Evolutionary conservation across 2,888 invertebrate species (phyloP).

Genomic region (Nipponacmea schrenckii): DNA sequence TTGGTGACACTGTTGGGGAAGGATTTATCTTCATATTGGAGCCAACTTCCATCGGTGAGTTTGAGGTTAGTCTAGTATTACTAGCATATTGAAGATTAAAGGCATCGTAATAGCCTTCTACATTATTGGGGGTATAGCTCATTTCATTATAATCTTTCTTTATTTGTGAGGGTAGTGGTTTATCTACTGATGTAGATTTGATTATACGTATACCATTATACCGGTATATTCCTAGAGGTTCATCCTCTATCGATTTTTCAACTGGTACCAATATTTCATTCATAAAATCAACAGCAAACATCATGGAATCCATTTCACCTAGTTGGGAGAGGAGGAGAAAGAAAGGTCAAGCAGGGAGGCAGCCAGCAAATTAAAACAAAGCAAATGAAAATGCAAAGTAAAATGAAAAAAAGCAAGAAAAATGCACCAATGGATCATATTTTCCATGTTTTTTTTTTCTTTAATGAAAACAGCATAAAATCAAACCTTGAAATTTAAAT

Average conservation of each 20-base stretch:
- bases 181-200: neutral
- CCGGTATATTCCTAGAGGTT: neutral
- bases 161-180: neutral
- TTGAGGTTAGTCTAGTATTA: neutral
- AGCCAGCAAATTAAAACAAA: conserved; percentile 6
- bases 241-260: neutral
- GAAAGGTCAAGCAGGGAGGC: neutral
- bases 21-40: neutral
- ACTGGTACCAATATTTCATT: conserved; percentile 2
- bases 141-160: neutral
- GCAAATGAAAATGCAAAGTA: neutral
- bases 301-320: neutral
- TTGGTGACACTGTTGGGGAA: neutral
- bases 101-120: neutral
- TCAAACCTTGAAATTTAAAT: conserved; percentile 1
- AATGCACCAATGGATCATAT: neutral
- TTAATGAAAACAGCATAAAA: neutral
- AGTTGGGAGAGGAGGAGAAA: neutral
- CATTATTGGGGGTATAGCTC: neutral
- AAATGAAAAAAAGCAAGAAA: conserved; percentile 3
- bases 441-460: neutral
- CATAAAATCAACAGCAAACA: neutral
- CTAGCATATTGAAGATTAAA: neutral
- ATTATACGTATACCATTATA: conserved; percentile 6
- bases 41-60: neutral